Percentiles rank a stretch among this genome's conserved stretches.
Evolutionary conservation across 2,113 vertebrate species (phyloP).

Genomic region (Myotis lucifugus): DNA sequence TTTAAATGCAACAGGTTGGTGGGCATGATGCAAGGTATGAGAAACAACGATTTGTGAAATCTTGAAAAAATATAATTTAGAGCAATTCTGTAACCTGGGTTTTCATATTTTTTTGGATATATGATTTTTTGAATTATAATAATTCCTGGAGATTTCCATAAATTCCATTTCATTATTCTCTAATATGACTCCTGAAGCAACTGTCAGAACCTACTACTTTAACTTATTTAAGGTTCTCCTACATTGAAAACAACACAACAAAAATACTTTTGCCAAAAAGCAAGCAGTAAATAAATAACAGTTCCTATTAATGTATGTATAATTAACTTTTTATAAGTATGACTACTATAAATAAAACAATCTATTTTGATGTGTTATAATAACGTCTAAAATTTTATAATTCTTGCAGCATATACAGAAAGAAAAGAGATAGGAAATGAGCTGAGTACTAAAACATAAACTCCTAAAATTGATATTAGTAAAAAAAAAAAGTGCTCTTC

Average conservation of each 20-base stretch:
- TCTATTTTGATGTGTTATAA: constrained; percentile 38
- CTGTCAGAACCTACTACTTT: constrained; percentile 43
- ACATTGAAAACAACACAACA: neutral
- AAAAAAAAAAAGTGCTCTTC: constrained; percentile 44
- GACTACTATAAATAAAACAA: constrained; percentile 52
- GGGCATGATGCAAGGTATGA: neutral
- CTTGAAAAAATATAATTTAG: neutral
- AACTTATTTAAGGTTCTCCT: constrained; percentile 28
- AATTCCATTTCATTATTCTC: constrained; percentile 57
- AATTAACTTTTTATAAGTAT: constrained; percentile 26
- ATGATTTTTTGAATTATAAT: constrained; percentile 22
- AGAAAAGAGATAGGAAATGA: constrained; percentile 41
- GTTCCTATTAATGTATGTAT: neutral
- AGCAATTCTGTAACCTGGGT: neutral
- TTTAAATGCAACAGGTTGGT: constrained; percentile 62
- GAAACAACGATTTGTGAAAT: constrained; percentile 47
- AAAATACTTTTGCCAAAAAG: constrained; percentile 46
- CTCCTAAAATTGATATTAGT: constrained; percentile 42
- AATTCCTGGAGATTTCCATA: constrained; percentile 32
- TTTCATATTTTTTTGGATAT: constrained; percentile 6
- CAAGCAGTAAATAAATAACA: constrained; percentile 37
- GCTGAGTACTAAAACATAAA: neutral
- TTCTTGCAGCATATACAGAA: neutral
- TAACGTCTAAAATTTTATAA: constrained; percentile 39
- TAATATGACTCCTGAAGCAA: constrained; percentile 21